A percentile compares a stretch with the other conserved stretches of the same genome.
phyloP scores from a whole-genome alignment of 1,140 invertebrate genomes.

The Lepidurus packardi region DNA sequence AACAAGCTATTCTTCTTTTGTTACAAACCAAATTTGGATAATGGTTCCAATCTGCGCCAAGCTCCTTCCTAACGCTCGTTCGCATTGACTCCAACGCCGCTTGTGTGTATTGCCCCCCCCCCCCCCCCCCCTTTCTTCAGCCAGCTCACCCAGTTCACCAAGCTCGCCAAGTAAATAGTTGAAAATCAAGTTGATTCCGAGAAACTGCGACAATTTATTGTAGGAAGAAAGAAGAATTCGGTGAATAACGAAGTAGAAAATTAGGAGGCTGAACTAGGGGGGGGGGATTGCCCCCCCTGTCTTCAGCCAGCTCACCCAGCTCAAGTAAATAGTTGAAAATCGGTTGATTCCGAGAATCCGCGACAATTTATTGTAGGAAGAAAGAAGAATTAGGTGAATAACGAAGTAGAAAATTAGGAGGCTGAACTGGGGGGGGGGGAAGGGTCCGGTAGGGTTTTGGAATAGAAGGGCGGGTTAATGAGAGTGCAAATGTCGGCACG shows the following conservation, averaged over 20 bases:
- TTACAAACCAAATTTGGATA: conserved; percentile 13
- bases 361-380: neutral
- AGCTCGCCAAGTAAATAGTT: neutral
- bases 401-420: conserved; percentile 18
- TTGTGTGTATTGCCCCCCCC: neutral
- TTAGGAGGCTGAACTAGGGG: neutral
- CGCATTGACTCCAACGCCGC: too few relatives aligned
- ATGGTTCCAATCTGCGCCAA: neutral
- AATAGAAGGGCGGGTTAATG: conserved; percentile 18
- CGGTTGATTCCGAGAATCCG: neutral
- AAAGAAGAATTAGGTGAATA: neutral
- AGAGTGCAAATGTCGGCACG: conserved; percentile 20
- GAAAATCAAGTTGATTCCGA: neutral
- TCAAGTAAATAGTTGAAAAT: neutral
- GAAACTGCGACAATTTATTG: neutral
- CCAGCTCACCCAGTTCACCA: neutral
- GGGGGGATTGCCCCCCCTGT: neutral
- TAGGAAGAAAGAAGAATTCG: neutral
- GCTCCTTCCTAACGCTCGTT: neutral
- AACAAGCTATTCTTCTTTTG: conserved; percentile 22
- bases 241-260: conserved; percentile 19
- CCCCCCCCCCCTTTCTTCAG: neutral
- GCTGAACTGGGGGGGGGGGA: neutral
- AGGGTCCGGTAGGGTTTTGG: neutral
- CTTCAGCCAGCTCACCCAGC: too few relatives aligned